phyloP scores from a whole-genome alignment of 2,113 vertebrate species.

The Taurulus bubalis region DNA sequence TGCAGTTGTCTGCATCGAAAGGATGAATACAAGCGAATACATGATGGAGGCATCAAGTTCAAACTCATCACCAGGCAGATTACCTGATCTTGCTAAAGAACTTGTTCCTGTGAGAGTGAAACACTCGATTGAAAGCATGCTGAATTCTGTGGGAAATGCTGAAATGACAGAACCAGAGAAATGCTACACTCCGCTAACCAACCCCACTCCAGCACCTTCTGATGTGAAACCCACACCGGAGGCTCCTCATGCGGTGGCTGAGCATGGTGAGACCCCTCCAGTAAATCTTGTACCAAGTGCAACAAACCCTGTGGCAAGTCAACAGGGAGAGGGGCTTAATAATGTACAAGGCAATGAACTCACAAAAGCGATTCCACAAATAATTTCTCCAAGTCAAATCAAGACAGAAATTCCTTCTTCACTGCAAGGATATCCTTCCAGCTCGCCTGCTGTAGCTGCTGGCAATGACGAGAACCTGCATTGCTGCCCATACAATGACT shows the following conservation, averaged over 20 bases:
- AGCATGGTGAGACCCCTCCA: conserved; percentile 35
- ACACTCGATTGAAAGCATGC: conserved; percentile 79
- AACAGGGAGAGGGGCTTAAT: conserved; percentile 36
- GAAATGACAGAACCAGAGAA: conserved; percentile 68
- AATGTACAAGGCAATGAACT: conserved; percentile 43
- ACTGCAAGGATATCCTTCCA: conserved; percentile 70
- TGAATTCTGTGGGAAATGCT: conserved; percentile 55
- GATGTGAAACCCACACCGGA: conserved; percentile 39
- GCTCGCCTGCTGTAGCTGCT: conserved; percentile 51
- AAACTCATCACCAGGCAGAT: conserved; percentile 50
- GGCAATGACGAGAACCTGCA: conserved; percentile 85
- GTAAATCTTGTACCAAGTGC: conserved; percentile 41
- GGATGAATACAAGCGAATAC: conserved; percentile 30
- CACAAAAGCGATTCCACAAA: conserved; percentile 60
- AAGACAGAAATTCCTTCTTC: conserved; percentile 74
- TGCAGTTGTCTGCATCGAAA: conserved; percentile 53
- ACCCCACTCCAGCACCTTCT: conserved; percentile 49
- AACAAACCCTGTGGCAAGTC: conserved; percentile 43
- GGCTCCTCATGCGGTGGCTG: conserved; percentile 6
- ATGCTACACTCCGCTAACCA: conserved; percentile 75
- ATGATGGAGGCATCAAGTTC: conserved; percentile 49
- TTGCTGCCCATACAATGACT: conserved; percentile 91
- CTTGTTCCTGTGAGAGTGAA: conserved; percentile 69
- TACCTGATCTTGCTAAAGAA: conserved; percentile 52
- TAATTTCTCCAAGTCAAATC: conserved; percentile 71